phyloP scores from a whole-genome alignment of 2,888 invertebrate species.

The Rotaria sp. region DNA sequence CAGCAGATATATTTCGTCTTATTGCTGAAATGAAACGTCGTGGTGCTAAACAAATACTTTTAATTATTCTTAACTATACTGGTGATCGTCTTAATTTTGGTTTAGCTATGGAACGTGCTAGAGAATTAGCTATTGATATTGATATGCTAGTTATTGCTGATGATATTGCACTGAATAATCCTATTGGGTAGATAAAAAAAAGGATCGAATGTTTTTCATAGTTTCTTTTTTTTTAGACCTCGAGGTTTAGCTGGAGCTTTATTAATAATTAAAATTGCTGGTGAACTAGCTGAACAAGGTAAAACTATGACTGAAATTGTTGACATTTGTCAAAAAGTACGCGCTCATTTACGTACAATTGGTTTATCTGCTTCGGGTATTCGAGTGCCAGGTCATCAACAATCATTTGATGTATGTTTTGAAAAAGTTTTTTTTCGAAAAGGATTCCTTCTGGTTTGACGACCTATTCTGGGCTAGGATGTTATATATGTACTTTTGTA shows the following conservation, averaged over 20 bases:
- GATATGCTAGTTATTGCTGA: constrained; percentile 64
- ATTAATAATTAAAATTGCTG: constrained; percentile 65
- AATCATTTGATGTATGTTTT: constrained; percentile 7
- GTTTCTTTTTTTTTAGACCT: neutral
- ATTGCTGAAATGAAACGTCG: constrained; percentile 21
- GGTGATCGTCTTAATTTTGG: constrained; percentile 75
- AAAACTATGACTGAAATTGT: constrained; percentile 61
- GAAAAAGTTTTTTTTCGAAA: too few relatives aligned
- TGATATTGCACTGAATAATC: constrained; percentile 61
- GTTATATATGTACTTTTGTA: too few relatives aligned
- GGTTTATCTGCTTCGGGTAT: constrained; percentile 39
- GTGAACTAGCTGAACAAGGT: constrained; percentile 66
- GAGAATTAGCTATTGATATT: constrained; percentile 61
- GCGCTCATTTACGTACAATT: constrained; percentile 49
- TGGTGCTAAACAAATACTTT: constrained; percentile 51
- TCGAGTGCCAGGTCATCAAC: neutral
- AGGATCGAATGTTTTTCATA: too few relatives aligned
- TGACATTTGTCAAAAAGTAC: constrained; percentile 45
- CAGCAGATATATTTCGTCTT: constrained; percentile 57
- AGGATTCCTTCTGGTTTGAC: too few relatives aligned
- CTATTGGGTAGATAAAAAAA: constrained; percentile 48
- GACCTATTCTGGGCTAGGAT: too few relatives aligned
- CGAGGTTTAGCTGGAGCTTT: constrained; percentile 62
- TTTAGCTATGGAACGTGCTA: constrained; percentile 69
- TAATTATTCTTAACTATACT: constrained; percentile 70